These are phyloP conservation scores for Morone chrysops DNA, from an alignment of 2,113 vertebrate species.

Conservation along the genomic window DNA sequence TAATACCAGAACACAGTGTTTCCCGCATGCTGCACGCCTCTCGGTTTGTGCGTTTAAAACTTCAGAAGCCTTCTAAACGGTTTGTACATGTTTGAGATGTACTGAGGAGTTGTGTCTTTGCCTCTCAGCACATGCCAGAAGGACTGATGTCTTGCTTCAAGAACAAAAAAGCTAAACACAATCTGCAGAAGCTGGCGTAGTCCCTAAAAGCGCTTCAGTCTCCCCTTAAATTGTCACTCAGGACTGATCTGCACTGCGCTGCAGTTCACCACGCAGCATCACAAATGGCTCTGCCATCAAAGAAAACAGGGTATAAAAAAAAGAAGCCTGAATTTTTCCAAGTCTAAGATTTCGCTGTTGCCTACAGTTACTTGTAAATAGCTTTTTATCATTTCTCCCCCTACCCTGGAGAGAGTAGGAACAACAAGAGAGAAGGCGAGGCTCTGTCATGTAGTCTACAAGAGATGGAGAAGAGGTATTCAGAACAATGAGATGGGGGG, in stretches of 20 bases:
- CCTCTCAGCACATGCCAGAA: constrained; percentile 1
- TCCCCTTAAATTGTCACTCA: constrained; percentile 59
- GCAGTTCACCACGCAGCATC: constrained; percentile 36
- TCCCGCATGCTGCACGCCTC: background rate
- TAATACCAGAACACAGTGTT: constrained; percentile 4
- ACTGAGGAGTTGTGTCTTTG: constrained; percentile 1
- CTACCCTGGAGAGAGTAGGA: constrained; percentile 55
- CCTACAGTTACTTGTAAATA: constrained; percentile 70
- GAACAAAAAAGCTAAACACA: constrained; percentile 35
- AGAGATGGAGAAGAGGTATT: constrained; percentile 56
- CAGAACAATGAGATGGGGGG: constrained; percentile 62
- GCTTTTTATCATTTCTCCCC: constrained; percentile 61
- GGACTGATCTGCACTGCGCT: constrained; percentile 31
- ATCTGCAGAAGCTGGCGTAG: constrained; percentile 17
- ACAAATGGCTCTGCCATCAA: constrained; percentile 54
- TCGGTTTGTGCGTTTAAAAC: background rate
- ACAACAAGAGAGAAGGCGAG: constrained; percentile 56
- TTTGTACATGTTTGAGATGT: background rate
- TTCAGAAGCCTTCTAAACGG: constrained; percentile 16
- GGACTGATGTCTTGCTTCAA: constrained; percentile 25
- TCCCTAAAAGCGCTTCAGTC: constrained; percentile 48
- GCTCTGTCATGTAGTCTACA: constrained; percentile 59
- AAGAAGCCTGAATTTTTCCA: constrained; percentile 15
- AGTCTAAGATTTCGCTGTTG: constrained; percentile 46
- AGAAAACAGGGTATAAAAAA: constrained; percentile 31